Conservation (phyloP, 2,888 invertebrate genomes). For the Parnassius glacialis region DNA sequence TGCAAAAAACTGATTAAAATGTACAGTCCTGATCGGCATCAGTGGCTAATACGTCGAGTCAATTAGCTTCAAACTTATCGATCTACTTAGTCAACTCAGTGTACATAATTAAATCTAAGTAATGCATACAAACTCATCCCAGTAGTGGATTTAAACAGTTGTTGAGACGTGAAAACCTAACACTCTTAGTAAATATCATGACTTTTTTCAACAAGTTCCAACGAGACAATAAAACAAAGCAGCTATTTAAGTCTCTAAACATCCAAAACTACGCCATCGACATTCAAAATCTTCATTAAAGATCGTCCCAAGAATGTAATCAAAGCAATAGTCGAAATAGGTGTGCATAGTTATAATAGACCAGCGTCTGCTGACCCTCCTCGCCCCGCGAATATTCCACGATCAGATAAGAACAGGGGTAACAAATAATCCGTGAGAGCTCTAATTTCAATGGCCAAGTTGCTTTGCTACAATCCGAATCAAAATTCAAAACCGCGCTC, state of each 20-base stretch:
- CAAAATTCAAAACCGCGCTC: conserved; percentile 81
- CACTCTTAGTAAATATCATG: no score
- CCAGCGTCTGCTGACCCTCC: conserved; percentile 49
- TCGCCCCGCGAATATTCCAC: conserved; percentile 34
- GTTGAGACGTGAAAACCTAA: no score
- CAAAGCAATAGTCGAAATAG: conserved; percentile 75
- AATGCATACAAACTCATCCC: no score
- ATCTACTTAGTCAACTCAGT: no score
- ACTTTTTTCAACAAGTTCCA: not conserved
- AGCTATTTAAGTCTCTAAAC: conserved; percentile 55
- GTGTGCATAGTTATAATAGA: conserved; percentile 67
- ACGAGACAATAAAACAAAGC: conserved; percentile 21
- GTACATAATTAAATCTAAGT: no score
- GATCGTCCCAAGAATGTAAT: conserved; percentile 71
- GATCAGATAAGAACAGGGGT: conserved; percentile 49
- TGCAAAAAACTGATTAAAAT: no score
- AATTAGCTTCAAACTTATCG: no score
- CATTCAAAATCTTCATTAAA: conserved; percentile 71
- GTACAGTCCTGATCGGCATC: no score
- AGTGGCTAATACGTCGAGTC: no score
- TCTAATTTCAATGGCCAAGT: conserved; percentile 67
- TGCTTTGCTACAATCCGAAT: conserved; percentile 73
- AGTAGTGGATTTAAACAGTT: no score
- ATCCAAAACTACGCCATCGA: conserved; percentile 41
- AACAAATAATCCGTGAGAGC: conserved; percentile 60